These are phyloP conservation scores for Helicoverpa armigera DNA, from an alignment of 1,140 invertebrate species.

Conservation along the genomic window DNA sequence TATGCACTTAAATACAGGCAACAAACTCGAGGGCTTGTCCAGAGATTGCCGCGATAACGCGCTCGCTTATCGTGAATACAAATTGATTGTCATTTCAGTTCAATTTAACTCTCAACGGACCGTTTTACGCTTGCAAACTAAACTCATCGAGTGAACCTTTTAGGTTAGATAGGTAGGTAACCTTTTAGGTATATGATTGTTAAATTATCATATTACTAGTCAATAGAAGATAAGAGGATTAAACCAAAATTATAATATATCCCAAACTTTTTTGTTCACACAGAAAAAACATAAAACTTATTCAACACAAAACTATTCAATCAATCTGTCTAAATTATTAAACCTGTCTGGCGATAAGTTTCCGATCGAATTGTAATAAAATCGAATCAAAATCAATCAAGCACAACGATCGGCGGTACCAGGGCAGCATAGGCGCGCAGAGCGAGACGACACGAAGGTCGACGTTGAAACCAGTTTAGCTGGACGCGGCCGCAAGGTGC, in stretches of 20 bases:
- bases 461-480: slow-evolving; percentile 80
- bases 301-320: not conserved
- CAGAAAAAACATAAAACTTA: too few relatives aligned
- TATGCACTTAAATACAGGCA: not conserved
- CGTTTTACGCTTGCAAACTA: slow-evolving; percentile 40
- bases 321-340: not conserved
- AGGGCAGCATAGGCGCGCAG: slow-evolving; percentile 73
- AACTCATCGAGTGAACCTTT: not conserved
- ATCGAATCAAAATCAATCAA: slow-evolving; percentile 71
- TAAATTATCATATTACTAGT: too few relatives aligned
- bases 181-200: too few relatives aligned
- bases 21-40: slow-evolving; percentile 27
- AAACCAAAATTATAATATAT: not conserved
- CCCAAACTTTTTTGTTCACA: too few relatives aligned
- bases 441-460: slow-evolving; percentile 79
- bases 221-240: not conserved
- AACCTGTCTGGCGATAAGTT: slow-evolving; percentile 25
- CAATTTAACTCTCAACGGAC: slow-evolving; percentile 39
- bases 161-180: too few relatives aligned
- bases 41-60: slow-evolving; percentile 52
- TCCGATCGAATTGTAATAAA: slow-evolving; percentile 53
- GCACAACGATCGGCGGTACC: slow-evolving; percentile 73
- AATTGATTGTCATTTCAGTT: slow-evolving; percentile 58
- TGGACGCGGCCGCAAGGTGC: slow-evolving; percentile 82
- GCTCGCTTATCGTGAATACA: slow-evolving; percentile 55